Evolutionary conservation across 2,888 invertebrate genomes (phyloP), one percentile per base, ranked within the genome.

Genomic region (Beris morrisii): DNA sequence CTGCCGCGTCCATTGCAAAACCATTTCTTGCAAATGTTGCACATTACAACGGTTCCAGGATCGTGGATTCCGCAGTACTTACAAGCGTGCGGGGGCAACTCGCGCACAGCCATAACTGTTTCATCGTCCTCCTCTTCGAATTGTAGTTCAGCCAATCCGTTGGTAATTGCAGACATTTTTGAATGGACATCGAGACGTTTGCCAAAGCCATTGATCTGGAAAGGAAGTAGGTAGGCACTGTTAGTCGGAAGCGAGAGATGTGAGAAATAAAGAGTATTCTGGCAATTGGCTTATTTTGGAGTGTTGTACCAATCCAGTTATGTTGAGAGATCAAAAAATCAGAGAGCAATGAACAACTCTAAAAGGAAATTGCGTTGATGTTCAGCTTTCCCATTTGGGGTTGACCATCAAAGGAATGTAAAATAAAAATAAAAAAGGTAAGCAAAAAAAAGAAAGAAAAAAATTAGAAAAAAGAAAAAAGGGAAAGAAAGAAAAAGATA

Each of bases 41-140:
- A 99, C 90, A 95, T 94, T 65, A 98, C 97, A 48, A 99, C 99
- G 74, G 95, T 95, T 71, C 93, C 89, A 0, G 96, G 97, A 78
- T 98, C 97, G 78, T 97, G 97, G 71, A 99, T 97, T 56, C 98
- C 98, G 82, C 99, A 99, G 79, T 99, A 99, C 79, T 97, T 96
- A 86, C 98, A 98, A 0, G 98, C 98, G 84, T 97, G 95, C 71
- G 92, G 90, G 1, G 98, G 97, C 69, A 97, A 82, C 79, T 97
- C 93, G 77, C 91, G 87, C 66, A 85, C 91, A 76, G 91, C 91
- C 76, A 91, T 93, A 75, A 91, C 88, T 44, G 92, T 91, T 75
- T 95, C 95, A 79, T 96, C 92, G 69, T 93, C 97, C 77, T 97
- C 97, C 73, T 94, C 93, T 79, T 97, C 97, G 82, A 97, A 97